Conservation (phyloP, 1,140 invertebrate genomes). For the Eumeta japonica region DNA sequence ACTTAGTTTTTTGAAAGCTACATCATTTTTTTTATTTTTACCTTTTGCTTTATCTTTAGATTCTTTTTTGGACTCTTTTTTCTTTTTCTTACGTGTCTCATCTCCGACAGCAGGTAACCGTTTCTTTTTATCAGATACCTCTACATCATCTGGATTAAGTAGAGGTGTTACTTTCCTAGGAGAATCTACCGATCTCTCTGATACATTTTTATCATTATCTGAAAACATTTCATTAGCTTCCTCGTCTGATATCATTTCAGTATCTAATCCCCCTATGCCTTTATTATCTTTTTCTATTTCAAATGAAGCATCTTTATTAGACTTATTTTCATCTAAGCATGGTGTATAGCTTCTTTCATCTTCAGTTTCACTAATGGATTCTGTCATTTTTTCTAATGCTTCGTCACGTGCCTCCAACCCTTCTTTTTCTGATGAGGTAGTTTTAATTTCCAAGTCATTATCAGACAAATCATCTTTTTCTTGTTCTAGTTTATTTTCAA, state of each 20-base stretch:
- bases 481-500: constrained; percentile 19
- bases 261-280: constrained; percentile 64
- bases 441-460: constrained; percentile 4
- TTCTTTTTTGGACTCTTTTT: constrained; percentile 44
- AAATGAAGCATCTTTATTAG: constrained; percentile 43
- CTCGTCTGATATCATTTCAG: constrained; percentile 71
- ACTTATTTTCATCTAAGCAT: constrained; percentile 63
- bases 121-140: constrained; percentile 63
- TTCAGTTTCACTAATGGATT: constrained; percentile 61
- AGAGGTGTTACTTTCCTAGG: constrained; percentile 28
- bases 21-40: constrained; percentile 36
- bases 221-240: constrained; percentile 62
- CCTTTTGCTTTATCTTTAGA: constrained; percentile 44
- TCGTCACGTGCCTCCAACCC: constrained; percentile 16
- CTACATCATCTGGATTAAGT: constrained; percentile 39
- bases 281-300: constrained; percentile 41
- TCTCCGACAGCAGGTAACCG: constrained; percentile 14
- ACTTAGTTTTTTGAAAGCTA: constrained; percentile 78
- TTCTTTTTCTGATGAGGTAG: neutral
- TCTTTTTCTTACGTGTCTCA: constrained; percentile 36
- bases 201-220: constrained; percentile 50
- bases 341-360: constrained; percentile 67
- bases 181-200: constrained; percentile 24
- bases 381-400: constrained; percentile 56
- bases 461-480: constrained; percentile 33